Evolutionary conservation across 2,888 invertebrate genomes (phyloP).

Genomic region (Sabellastarte sp.): DNA sequence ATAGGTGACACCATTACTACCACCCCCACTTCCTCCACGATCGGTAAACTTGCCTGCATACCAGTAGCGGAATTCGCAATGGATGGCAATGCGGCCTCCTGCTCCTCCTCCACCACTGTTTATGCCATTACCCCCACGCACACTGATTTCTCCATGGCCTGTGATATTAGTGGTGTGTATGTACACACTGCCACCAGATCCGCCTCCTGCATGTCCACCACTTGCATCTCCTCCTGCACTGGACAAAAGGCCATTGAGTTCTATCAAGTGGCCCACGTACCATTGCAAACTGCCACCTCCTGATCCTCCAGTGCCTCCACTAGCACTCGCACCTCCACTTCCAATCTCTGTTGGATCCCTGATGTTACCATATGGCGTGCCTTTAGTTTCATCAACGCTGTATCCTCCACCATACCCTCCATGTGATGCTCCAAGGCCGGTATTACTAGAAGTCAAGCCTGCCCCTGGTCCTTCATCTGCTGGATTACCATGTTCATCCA

Average conservation of each 20-base stretch:
- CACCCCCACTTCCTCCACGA: conserved; percentile 22
- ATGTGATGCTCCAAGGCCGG: conserved; percentile 40
- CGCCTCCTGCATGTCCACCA: conserved; percentile 38
- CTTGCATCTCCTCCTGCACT: conserved; percentile 34
- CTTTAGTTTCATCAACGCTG: conserved; percentile 9
- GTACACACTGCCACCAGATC: conserved; percentile 40
- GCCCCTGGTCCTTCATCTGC: conserved; percentile 33
- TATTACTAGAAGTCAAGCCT: conserved; percentile 28
- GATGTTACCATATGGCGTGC: conserved; percentile 36
- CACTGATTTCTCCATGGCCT: conserved; percentile 42
- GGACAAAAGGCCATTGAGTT: conserved; percentile 38
- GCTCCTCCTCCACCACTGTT: conserved; percentile 38
- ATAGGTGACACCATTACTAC: conserved; percentile 12
- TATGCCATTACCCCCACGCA: conserved; percentile 32
- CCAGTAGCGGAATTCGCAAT: conserved; percentile 38
- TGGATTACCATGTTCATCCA: conserved; percentile 36
- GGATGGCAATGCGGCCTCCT: conserved; percentile 40
- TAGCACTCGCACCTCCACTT: conserved; percentile 45
- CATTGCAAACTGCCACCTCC: conserved; percentile 40
- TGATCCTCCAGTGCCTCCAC: conserved; percentile 35
- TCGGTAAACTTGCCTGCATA: conserved; percentile 39
- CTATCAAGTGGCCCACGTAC: conserved; percentile 38
- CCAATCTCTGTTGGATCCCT: conserved; percentile 32
- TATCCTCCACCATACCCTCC: conserved; percentile 25
- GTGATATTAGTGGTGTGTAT: conserved; percentile 37